Base-by-base conservation (phyloP, 2,888 invertebrate genomes). In the Netelia virgata region DNA sequence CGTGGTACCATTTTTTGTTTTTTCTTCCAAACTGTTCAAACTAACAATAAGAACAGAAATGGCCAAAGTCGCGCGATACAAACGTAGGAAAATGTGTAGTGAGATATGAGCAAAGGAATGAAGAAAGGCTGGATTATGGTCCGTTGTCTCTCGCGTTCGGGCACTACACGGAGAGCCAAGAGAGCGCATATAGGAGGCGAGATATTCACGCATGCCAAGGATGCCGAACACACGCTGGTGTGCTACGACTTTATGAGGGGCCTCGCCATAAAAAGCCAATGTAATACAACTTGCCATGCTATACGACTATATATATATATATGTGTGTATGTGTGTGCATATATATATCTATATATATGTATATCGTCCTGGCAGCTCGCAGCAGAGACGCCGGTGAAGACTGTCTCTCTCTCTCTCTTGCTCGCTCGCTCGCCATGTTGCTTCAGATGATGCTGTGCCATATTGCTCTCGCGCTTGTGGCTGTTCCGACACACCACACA, bases 161-260 rank as follows among this genome's bases (percentile, higher is more conserved):
- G 55, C 47, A n/a, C 81, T 64, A 16, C 63, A 16, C 63, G 74
- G 68, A 55, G 66, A 76, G 73, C 73, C 73, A 61, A 70, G 14
- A 81, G 55, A 64, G 68, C 10, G 53, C 53, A 61, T 50, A 55
- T 36, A 70, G 81, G 87, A 87, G 90, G 91, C 87, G 87, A 85
- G 89, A 91, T 90, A 89, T 88, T 90, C 90, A 89, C 89, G 90
- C 88, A 89, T 91, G 88, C 88, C 89, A 86, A 74, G 87, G 90
- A 90, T 89, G 85, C 89, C 89, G 88, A 90, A 90, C 90, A 90
- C 88, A 88, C 85, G 87, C 82, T 84, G 84, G 77, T 72, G 86
- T 72, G 81, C 82, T 88, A 89, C 89, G 88, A 86, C 81, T 91
- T 91, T 91, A 91, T 89, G 90, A 89, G 90, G 89, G 88, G 87